Conservation (phyloP, 2,888 invertebrate species). For the Thysanoteuthis rhombus region DNA sequence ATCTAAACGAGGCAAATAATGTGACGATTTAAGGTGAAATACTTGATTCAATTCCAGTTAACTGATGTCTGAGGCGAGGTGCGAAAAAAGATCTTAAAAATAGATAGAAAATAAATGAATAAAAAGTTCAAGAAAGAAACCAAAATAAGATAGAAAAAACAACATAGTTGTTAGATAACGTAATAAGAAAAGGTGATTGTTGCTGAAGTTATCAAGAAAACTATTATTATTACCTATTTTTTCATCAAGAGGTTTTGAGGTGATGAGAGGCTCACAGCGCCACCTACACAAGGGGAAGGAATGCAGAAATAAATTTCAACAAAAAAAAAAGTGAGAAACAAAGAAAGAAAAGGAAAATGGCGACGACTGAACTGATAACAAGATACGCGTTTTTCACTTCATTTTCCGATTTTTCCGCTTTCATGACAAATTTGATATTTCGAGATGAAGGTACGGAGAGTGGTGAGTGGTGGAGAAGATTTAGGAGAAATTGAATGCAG, state of each 20-base stretch:
- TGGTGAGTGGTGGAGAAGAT: not conserved
- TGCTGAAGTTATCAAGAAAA: not conserved
- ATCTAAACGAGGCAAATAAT: too few species aligned
- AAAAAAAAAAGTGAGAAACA: too few species aligned
- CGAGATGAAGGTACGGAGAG: not conserved
- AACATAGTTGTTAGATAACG: not conserved
- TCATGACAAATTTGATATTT: not conserved
- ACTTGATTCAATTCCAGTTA: not conserved
- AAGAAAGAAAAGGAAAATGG: too few species aligned
- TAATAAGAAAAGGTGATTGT: not conserved
- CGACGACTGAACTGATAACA: not conserved
- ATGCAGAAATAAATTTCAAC: too few species aligned
- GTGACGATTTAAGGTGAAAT: not conserved
- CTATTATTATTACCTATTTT: not conserved
- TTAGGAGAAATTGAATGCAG: not conserved
- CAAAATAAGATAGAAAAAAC: not conserved
- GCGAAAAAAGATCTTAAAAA: not conserved
- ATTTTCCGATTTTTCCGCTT: not conserved
- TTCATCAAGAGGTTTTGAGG: too few species aligned
- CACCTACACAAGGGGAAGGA: too few species aligned
- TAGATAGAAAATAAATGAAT: not conserved
- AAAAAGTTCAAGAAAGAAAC: not conserved
- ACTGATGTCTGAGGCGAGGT: not conserved
- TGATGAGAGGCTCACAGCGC: too few species aligned
- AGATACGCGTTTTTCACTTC: not conserved